Evolutionary conservation across 37 sponge, comb jelly and placozoan genomes (phyloP), one percentile per base, ranked within the genome.

Genomic region (Amphimedon queenslandica): DNA sequence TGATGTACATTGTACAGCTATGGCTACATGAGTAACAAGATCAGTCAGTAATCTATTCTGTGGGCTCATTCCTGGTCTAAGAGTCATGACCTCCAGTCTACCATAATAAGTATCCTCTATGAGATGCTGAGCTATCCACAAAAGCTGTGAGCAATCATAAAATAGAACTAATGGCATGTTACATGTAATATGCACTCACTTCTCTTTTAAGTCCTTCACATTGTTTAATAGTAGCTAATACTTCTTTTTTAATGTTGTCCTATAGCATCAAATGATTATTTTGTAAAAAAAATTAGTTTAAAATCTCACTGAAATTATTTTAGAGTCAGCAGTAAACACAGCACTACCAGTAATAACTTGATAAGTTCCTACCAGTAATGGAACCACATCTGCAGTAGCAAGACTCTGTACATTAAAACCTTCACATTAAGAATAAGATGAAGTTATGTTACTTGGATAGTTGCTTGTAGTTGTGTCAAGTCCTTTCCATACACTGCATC

Each of bases 81-180:
- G 42, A 24, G 23, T 31, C 71, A 88, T 18, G 21, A 42, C 65
- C 13, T 73, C 75, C 29, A 88, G 56, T 25, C 42, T 58, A 30
- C 70, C 79, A 67, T 83, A 77, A 40, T 88, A 83, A 29, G 72
- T 33, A 61, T 88, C 82, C 28, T 37, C 32, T 0, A 88, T 43
- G 25, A 82, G 53, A 30, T 31, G 13, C 27, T 65, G 40, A 28
- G 80, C 79, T 5, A 63, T 53, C 57, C 43, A 58, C 58, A 38
- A 55, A 68, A 87, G 40, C 81, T 80, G 70, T n/a, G n/a, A n/a
- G n/a, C n/a, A n/a, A n/a, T n/a, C n/a, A n/a, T n/a, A n/a, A n/a
- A n/a, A n/a, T n/a, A n/a, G n/a, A n/a, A n/a, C n/a, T n/a, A n/a
- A n/a, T n/a, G n/a, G n/a, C n/a, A n/a, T n/a, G n/a, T 25, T 6